Base-by-base conservation (phyloP, 2,888 invertebrate species). In the Coenonympha glycerion region DNA sequence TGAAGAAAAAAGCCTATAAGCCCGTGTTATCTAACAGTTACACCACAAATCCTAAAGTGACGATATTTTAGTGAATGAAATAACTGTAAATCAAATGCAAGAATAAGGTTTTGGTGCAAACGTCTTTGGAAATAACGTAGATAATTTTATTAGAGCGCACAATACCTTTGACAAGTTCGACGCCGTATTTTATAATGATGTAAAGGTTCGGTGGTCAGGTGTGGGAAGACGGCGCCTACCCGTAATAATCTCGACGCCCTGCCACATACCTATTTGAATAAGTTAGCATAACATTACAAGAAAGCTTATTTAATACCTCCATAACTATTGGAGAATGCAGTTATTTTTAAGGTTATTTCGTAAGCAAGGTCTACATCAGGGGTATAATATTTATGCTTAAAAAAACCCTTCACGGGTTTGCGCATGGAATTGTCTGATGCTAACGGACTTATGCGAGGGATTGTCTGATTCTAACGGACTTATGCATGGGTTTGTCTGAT, bases 231-330 rank as follows among this genome's bases (percentile, higher is more conserved):
- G 58, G 58, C 55, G 58, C 53, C 53, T 28, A 54, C 46, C 49
- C 33, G 47, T 41, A 42, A 46, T 56, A 46, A 42, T 54, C 18
- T 33, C 21, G 30, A 36, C 56, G 52, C 52, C 56, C 45, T 52
- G 49, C 19, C 36, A 51, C 42, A 42, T 13, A n/a, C n/a, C n/a
- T n/a, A 34, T 55, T 55, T 60, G 56, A 59, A 59, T 58, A 51
- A 56, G 64, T 67, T 66, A 66, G 57, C 63, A 65, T 65, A 66
- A 62, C 60, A 59, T 55, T 33, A 41, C 9, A 36, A 22, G 18
- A n/a, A 11, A 19, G 1, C 22, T 11, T 9, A 13, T 16, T 33
- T 24, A 24, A 11, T 18, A 39, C 3, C 18, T 3, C 6, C 13
- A 13, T 30, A 13, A 13, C 13, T 13, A 30, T 30, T 13, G 4